Base-by-base conservation (phyloP, 2,113 vertebrate genomes). In the Datnioides undecimradiatus region DNA sequence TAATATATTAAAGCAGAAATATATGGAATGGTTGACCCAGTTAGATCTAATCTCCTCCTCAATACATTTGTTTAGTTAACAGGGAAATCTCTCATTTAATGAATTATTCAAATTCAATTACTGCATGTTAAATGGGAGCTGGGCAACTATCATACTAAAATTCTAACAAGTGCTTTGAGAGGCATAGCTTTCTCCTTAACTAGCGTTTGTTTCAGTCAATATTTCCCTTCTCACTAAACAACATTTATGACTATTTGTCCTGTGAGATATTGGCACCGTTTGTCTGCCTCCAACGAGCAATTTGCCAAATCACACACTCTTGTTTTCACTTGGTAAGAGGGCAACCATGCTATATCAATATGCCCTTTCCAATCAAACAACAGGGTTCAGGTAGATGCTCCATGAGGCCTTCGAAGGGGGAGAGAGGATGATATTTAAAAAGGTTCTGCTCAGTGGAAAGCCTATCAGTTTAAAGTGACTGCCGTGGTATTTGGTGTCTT, bases 21-120 rank as follows among this genome's bases (percentile, higher is more conserved):
- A 8, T 51, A 78, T 51, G 60, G 43, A 81, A 62, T 34, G 40
- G 52, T 45, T 16, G 27, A 73, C 33, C 76, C 63, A 76, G 43
- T 79, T 75, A 43, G 41, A 70, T 58, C 31, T 45, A 29, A 84
- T 71, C 75, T 82, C 52, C 13, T 41, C 29, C 70, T 60, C 19
- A 69, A 74, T 70, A 34, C 48, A 64, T 76, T 76, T 82, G 70
- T 58, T 87, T 68, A 63, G 52, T 89, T 76, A 77, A 74, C 5
- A 27, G 21, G 5, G 31, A 81, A 79, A 69, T 79, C 48, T 52
- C 33, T 54, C n/a, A 62, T 29, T 23, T 7, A 45, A 83, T 88
- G 36, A 92, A 92, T 90, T 70, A 88, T 86, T 83, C 64, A 84
- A 55, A 82, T 85, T 84, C 76, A 89, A 81, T 87, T 71, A 86